Evolutionary conservation across 1,140 invertebrate genomes (phyloP), one percentile per base, ranked within the genome.

Genomic region (Tribolium madens): DNA sequence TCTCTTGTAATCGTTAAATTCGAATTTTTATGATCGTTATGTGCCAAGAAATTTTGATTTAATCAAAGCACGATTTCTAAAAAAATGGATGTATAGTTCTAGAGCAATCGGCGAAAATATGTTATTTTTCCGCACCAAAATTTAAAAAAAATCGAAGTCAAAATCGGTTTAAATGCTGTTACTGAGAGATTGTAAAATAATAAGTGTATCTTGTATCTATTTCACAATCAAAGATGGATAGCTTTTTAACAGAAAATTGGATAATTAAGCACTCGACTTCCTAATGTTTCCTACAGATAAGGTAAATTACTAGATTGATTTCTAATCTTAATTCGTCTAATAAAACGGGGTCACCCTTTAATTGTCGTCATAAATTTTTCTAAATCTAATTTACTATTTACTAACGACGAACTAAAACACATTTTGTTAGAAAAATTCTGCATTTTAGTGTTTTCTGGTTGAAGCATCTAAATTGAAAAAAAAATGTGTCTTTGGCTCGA

Each of bases 271-370:
- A 17, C 18, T 57, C 10, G 9, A 21, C 52, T 42, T n/a, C 7
- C 26, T 31, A 42, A 9, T 42, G 4, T 42, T 42, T 42, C 36
- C n/a, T 2, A 57, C 10, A 15, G 52, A 57, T 57, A 57, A 57
- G 52, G 52, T 26, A 57, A 57, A 57, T 57, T 57, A 57, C 52
- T 57, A 57, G 52, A 57, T 57, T 57, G 52, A 57, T 57, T 57
- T 57, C 52, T 57, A 57, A 57, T 57, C 52, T 57, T 57, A 57
- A 57, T 57, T 57, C 17, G 13, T 10, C 9, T 10, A 57, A 57
- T 57, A 57, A 57, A 57, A 57, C 18, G 52, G n/a, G 52, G 52
- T 53, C 52, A 57, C 52, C 52, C 52, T 57, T 57, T 57, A 57
- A 57, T 57, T 57, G 52, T 57, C 17, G 52, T 21, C 52, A 57